These are phyloP conservation scores for Stegana nigrithorax DNA, from an alignment of 2,888 invertebrate species.

Conservation along the genomic window DNA sequence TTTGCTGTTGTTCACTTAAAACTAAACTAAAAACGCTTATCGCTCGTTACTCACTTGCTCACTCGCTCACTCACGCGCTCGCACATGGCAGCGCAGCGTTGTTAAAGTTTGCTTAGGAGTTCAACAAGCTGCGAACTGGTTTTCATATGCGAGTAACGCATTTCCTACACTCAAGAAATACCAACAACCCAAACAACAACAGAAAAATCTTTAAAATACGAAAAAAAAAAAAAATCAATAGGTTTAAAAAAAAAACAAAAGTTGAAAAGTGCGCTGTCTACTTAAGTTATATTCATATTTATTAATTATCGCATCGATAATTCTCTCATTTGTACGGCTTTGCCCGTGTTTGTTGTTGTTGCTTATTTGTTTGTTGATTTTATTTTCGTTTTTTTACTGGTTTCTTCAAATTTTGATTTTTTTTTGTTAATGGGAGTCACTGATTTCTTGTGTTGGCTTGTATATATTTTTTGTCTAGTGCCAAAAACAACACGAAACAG, in stretches of 20 bases:
- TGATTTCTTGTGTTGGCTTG: slow-evolving; percentile 12
- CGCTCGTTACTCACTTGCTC: slow-evolving; percentile 10
- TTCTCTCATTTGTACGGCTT: slow-evolving; percentile 40
- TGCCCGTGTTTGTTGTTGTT: not conserved
- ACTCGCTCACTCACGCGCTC: slow-evolving; percentile 23
- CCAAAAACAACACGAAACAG: slow-evolving; percentile 23
- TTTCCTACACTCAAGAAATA: too few species aligned
- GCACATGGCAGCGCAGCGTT: slow-evolving; percentile 46
- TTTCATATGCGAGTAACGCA: too few species aligned
- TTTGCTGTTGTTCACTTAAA: too few species aligned
- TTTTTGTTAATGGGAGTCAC: not conserved
- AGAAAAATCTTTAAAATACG: too few species aligned
- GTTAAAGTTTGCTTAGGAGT: slow-evolving; percentile 42
- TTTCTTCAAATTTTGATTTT: not conserved
- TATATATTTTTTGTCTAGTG: not conserved
- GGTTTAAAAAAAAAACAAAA: too few species aligned
- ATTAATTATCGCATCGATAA: slow-evolving; percentile 57
- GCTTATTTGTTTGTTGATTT: not conserved
- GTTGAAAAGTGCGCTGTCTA: slow-evolving; percentile 13
- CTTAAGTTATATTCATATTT: slow-evolving; percentile 40
- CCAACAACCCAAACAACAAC: too few species aligned
- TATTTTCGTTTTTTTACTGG: too few species aligned
- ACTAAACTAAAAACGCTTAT: too few species aligned
- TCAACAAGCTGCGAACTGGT: slow-evolving; percentile 40
- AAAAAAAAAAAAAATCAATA: too few species aligned